These are phyloP conservation scores for Protodeltote pygarga DNA, from an alignment of 2,888 invertebrate species.

Conservation along the genomic window DNA sequence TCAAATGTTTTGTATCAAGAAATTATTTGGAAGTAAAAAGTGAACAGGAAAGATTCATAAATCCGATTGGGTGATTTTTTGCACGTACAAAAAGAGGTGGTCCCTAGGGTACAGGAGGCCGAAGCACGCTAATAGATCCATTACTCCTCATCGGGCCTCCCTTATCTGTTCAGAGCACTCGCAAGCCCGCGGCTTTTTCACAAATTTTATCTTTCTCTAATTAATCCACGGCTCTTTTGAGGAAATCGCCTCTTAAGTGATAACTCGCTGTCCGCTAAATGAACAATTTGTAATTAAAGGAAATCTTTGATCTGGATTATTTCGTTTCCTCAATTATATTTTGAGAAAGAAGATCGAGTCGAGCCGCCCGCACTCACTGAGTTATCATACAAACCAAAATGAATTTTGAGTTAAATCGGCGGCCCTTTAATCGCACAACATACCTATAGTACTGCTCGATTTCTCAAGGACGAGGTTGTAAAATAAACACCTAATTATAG, in stretches of 20 bases:
- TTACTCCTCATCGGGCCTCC: constrained; percentile 73
- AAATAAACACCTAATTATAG: constrained; percentile 11
- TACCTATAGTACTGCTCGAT: constrained; percentile 7
- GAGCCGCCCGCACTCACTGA: constrained; percentile 34
- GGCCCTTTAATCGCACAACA: constrained; percentile 36
- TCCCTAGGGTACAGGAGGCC: constrained; percentile 54
- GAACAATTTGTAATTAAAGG: constrained; percentile 77
- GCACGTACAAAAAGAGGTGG: constrained; percentile 60
- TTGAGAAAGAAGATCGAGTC: constrained; percentile 39
- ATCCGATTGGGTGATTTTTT: constrained; percentile 68
- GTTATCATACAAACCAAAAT: constrained; percentile 48
- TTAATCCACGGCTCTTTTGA: constrained; percentile 81
- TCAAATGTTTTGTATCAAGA: constrained; percentile 68
- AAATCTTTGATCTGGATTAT: constrained; percentile 78
- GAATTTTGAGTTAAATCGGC: constrained; percentile 44
- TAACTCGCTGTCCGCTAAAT: constrained; percentile 74
- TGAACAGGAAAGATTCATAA: constrained; percentile 64
- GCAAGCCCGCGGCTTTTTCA: constrained; percentile 74
- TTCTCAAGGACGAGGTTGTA: constrained; percentile 6
- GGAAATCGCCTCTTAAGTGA: constrained; percentile 77
- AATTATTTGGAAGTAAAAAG: constrained; percentile 63
- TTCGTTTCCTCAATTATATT: constrained; percentile 58
- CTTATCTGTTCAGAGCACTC: constrained; percentile 79
- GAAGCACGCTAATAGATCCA: constrained; percentile 74
- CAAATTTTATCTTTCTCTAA: constrained; percentile 83